Base-by-base conservation (phyloP, 2,113 vertebrate genomes). In the Aptenodytes patagonicus region DNA sequence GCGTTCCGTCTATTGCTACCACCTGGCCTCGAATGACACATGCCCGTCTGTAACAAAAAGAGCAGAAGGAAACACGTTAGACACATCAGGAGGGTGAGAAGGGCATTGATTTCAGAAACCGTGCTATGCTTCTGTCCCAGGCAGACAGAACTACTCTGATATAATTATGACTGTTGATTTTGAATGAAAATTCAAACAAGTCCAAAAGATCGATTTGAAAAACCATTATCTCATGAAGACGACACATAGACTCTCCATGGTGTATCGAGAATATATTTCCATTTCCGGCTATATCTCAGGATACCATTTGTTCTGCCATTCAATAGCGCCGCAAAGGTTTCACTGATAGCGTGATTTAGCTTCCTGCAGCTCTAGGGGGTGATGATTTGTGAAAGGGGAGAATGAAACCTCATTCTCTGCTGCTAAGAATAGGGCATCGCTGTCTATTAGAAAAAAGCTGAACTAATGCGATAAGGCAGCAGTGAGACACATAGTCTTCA, bases 11-110 rank as follows among this genome's bases (percentile, higher is more conserved):
- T 44, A 99, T 32, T 10, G 99, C 98, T 22, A 98, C 98, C 28
- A 99, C 98, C 93, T 99, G 99, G 40, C 99, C 99, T 76, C 99
- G 98, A 89, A 99, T 98, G 70, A 99, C 99, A 76, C 99, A 99
- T 3, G 99, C 99, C 47, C 99, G 99, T 69, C 99, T 99, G 96
- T 4, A 96, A 97, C 11, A 83, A 87, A 26, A 87, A 44, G 26
- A 47, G 61, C 5, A 34, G 32, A 92, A 87, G 17, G 15, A 24
- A 83, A 73, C 61, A 38, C 0, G 31, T 89, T 32, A 87, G 40
- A 55, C 25, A 40, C 14, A 51, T 25, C 28, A 57, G 55, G 9
- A 88, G 7, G 26, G n/a, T 29, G 21, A 91, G 32, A 75, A 69
- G 5, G 28, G 32, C 17, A 24, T 0, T 34, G 29, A 49, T 34